Base-by-base conservation (phyloP, 2,113 vertebrate genomes). In the Perognathus longimembris region DNA sequence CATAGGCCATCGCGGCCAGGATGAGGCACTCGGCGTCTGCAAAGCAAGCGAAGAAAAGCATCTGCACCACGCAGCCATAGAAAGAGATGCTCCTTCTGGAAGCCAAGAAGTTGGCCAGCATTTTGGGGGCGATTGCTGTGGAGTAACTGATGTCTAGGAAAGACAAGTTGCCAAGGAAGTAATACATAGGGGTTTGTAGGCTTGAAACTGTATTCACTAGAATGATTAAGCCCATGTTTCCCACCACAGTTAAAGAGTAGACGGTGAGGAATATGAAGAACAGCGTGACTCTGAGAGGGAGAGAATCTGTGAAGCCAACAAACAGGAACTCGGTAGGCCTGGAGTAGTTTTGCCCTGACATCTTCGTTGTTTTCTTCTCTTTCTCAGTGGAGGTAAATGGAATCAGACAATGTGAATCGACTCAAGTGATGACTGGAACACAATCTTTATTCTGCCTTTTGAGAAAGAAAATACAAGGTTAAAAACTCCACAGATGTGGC, bases 41-140 rank as follows among this genome's bases (percentile, higher is more conserved):
- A 17, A 95, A 97, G n/a, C 94, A 94, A 28, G 93, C 95, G 5
- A 97, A 97, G 81, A 90, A 93, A 81, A 96, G 95, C 93, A 97
- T 96, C 85, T 96, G 96, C 1, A 94, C 38, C 1, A 83, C 94
- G 66, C 95, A 97, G 6, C 96, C 95, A 20, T 3, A 28, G 21
- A 61, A 61, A 61, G 59, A 61, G 24, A 61, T 61, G 24, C 24
- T 61, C 59, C 26, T 61, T 61, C 24, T 61, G 59, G 59, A 9
- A 24, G 24, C 59, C 20, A 61, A 61, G 59, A 98, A 94, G 59
- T 61, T 26, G 21, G 7, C 59, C 20, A 61, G 59, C 59, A 61
- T 61, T 61, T 26, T 61, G 8, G 59, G 24, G 59, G 24, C 9
- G 0, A 26, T 61, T 8, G 24, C 8, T 61, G 59, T 61, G 20